Base-by-base conservation (phyloP, 2,797 vertebrate species). In the Tragelaphus oryx region DNA sequence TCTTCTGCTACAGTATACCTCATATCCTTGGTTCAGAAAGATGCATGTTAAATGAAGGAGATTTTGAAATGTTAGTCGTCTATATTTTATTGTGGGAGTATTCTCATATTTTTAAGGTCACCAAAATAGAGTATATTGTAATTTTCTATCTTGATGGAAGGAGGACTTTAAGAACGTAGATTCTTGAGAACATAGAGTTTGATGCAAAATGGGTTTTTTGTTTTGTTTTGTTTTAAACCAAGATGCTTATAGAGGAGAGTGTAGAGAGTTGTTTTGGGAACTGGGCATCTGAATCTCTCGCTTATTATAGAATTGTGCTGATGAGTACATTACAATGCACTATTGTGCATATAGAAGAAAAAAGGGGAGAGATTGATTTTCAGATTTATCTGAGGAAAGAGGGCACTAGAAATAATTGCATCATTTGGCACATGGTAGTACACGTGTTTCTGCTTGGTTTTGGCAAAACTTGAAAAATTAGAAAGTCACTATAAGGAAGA, bases 221-320 rank as follows among this genome's bases (percentile, higher is more conserved):
- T 28, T 37, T 68, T 37, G n/a, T 68, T 68, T 68, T 28, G 50
- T 92, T 91, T 85, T 91, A 96, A 78, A 82, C 81, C 48, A 95
- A n/a, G 22, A 88, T 89, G 2, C 65, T 94, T 97, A 41, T 8
- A 88, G 65, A 48, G 26, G 22, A 46, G 11, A 60, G 54, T 71
- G 57, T 86, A 96, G 95, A 97, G 91, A 94, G 83, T 79, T 91
- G 20, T 83, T 78, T 89, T 76, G 83, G 18, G 83, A 84, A n/a
- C 74, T 92, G 55, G 75, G 54, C 12, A 90, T 96, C 48, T 94
- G 89, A 93, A 94, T 97, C 52, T 5, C 0, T 92, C 48, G 24
- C 68, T 96, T 95, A 89, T 93, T 89, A 1, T 90, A 75, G 71
- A 96, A 91, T 93, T 87, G 78, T 94, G 80, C 89, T 68, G 10